Evolutionary conservation across 2,113 vertebrate genomes (phyloP), one percentile per base, ranked within the genome.

Genomic region (Calidris pugnax): DNA sequence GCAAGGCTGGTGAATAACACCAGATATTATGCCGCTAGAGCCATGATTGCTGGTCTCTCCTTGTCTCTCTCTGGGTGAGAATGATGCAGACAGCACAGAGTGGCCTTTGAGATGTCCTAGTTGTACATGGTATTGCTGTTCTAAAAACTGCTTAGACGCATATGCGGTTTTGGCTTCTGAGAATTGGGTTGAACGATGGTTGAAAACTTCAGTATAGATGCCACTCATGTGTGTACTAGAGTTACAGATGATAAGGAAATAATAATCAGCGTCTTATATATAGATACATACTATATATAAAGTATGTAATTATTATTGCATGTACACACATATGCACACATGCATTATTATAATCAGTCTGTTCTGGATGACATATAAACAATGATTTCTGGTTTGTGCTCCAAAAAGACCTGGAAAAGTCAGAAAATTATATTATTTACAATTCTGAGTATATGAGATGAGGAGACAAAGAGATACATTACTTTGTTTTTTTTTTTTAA

Each of bases 131-230:
- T 19, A 19, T 17, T 47, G 47, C 4, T 72, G 50, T 50, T 81
- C 89, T 80, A 71, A 51, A 89, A 74, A 81, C 23, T 75, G 76
- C 64, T 84, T 75, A 43, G 32, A 63, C 0, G 4, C 6, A 7
- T 13, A 37, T 43, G 73, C 0, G 76, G 84, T 90, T 96, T 96
- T 75, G 68, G 39, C 43, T 97, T 94, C 95, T 75, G 91, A 90
- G 91, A 96, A 92, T 2, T 87, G 39, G 68, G 76, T 71, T 90
- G 51, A 86, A 33, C 14, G n/a, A 73, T 14, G 37, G 75, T 57
- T 79, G 55, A 89, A 93, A 89, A 74, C 62, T 76, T 90, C 55
- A 78, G 60, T 37, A 71, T 33, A 86, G 88, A 72, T 92, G 43
- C 15, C 79, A 74, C 26, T 86, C 0, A 30, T 55, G 0, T 14